Conservation (phyloP, 2,797 vertebrate genomes). For the Cetoscarus ocellatus region DNA sequence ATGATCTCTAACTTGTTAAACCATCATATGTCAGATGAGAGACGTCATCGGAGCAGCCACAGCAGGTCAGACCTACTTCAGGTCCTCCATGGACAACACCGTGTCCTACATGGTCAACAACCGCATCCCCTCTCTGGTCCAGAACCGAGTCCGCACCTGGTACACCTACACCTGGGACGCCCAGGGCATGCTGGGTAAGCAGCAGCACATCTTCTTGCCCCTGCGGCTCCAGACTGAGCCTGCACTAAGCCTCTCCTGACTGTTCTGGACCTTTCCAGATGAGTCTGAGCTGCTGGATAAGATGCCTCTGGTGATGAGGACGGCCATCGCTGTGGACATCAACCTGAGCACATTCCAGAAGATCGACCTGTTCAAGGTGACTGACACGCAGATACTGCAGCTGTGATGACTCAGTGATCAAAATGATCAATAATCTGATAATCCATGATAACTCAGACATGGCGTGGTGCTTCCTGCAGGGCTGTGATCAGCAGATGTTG, state of each 20-base stretch:
- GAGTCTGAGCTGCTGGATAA: conserved; percentile 92
- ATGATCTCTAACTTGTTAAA: too few relatives aligned
- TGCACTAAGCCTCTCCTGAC: neutral
- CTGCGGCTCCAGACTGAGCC: neutral
- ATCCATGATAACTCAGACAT: too few relatives aligned
- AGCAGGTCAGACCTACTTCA: conserved; percentile 91
- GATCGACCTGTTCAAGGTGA: conserved; percentile 94
- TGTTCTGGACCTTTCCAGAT: conserved; percentile 76
- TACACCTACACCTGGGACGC: conserved; percentile 96
- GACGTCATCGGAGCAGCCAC: conserved; percentile 96
- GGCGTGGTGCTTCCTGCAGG: conserved; percentile 75
- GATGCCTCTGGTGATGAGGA: conserved; percentile 93
- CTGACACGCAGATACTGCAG: neutral
- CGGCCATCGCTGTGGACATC: conserved; percentile 91
- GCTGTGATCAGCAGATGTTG: conserved; percentile 96
- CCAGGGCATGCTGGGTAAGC: conserved; percentile 95
- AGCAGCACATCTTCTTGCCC: neutral
- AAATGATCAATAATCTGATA: too few relatives aligned
- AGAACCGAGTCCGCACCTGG: conserved; percentile 93
- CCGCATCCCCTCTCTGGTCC: conserved; percentile 86
- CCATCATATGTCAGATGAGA: conserved; percentile 87
- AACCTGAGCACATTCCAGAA: conserved; percentile 92
- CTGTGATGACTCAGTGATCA: too few relatives aligned
- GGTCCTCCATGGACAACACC: conserved; percentile 88
- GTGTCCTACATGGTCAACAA: conserved; percentile 92